Conservation (phyloP, 2,113 vertebrate species). For the Planiliza haematocheilus region DNA sequence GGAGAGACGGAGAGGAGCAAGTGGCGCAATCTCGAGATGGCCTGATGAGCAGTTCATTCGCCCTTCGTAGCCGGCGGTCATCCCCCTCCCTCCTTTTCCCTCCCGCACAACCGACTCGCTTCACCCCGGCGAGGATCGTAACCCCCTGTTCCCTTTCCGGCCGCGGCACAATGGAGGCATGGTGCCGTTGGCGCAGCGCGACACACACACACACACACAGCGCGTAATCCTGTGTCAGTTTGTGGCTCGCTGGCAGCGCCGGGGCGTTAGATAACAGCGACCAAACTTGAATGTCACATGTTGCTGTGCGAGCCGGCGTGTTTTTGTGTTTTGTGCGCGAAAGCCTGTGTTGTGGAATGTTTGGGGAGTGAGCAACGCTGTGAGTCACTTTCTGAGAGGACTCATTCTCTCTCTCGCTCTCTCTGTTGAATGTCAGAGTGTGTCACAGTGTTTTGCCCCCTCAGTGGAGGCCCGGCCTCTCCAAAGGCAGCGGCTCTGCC, state of each 20-base stretch:
- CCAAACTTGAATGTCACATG: slow-evolving; percentile 64
- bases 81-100: slow-evolving; percentile 19
- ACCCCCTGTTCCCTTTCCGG: slow-evolving; percentile 65
- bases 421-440: slow-evolving; percentile 57
- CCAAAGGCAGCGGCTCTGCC: slow-evolving; percentile 30
- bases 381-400: slow-evolving; percentile 67
- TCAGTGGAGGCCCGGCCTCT: slow-evolving; percentile 37
- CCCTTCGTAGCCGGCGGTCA: slow-evolving; percentile 42
- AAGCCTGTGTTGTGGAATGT: slow-evolving; percentile 44
- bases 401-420: slow-evolving; percentile 38
- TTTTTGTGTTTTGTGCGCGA: slow-evolving; percentile 5
- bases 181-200: slow-evolving; percentile 57
- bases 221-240: slow-evolving; percentile 57
- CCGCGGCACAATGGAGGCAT: slow-evolving; percentile 73
- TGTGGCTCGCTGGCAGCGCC: slow-evolving; percentile 47
- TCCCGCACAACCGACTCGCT: slow-evolving; percentile 8
- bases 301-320: slow-evolving; percentile 19
- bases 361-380: slow-evolving; percentile 53
- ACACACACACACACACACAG: no score
- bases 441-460: slow-evolving; percentile 35
- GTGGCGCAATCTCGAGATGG: slow-evolving; percentile 53
- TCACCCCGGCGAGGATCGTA: slow-evolving; percentile 34
- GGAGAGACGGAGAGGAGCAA: slow-evolving; percentile 22
- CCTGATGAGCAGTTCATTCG: slow-evolving; percentile 60
- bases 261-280: slow-evolving; percentile 62